Base-by-base conservation (phyloP, 2,113 vertebrate species). In the Ardeotis arabs region DNA sequence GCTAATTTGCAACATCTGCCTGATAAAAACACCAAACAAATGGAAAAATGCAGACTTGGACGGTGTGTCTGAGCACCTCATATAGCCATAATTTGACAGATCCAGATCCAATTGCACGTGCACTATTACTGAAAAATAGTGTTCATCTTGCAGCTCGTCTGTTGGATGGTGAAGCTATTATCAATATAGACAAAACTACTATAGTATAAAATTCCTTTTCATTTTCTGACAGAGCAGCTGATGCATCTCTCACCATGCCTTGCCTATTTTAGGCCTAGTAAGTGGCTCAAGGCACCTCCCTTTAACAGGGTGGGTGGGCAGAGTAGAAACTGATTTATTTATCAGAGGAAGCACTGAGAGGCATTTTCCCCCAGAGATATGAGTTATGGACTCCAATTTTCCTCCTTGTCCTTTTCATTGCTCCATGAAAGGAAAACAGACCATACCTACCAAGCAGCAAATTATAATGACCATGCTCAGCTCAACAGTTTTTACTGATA, bases 1-100 rank as follows among this genome's bases (percentile, higher is more conserved):
- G 62, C 64, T 95, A 93, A 97, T 97, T 96, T 94, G 91, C 80
- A 98, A 94, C 96, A 97, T 96, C 93, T 98, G 95, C 81, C 74
- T 96, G 83, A 83, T 84, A 81, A 66, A 66, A 94, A 56, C 95
- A 41, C 94, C 88, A 94, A 96, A 72, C 24, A 84, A 89, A 87
- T 74, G 91, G 89, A 95, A 96, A 97, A 97, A 86, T 55, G 84
- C 67, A 96, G 92, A 90, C 93, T 70, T 52, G 86, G 93, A 94
- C 45, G 15, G 79, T 87, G 83, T 96, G 87, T 94, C 84, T 96
- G 93, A 96, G 96, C 81, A 95, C 72, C 56, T 87, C 67, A 68
- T 29, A 67, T 7, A 92, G 91, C 62, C 53, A 62, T 88, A 90
- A 90, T 93, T 90, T 63, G 90, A 84, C 49, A 95, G 79, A 97